A percentile compares a stretch with the other conserved stretches of the same genome.
Conservation (phyloP, 2,888 invertebrate genomes). For the Drosophila formosana region DNA sequence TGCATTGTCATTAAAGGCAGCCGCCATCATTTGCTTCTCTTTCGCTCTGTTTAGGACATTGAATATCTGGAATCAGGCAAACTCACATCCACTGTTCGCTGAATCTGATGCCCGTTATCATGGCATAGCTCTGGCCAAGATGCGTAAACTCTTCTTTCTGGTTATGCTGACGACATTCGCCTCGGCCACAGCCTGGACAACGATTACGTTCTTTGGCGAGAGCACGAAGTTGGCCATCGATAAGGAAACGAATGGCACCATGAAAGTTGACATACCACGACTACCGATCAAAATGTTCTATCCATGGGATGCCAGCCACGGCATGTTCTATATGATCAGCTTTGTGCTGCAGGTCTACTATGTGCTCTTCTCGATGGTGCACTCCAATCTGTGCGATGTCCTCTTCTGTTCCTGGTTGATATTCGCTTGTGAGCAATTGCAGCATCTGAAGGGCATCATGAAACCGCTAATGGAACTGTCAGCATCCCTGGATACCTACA, state of each 20-base stretch:
- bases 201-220: conserved; percentile 92
- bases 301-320: conserved; percentile 91
- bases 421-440: conserved; percentile 94
- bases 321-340: conserved; percentile 89
- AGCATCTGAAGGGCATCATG: conserved; percentile 94
- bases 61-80: conserved; percentile 93
- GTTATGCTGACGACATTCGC: conserved; percentile 88
- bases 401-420: conserved; percentile 94
- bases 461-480: conserved; percentile 94
- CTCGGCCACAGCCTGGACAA: conserved; percentile 90
- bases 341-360: conserved; percentile 90
- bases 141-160: conserved; percentile 90
- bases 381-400: conserved; percentile 89
- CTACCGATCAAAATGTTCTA: conserved; percentile 92
- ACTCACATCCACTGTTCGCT: conserved; percentile 93
- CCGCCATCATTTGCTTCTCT: neutral
- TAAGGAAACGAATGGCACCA: conserved; percentile 90
- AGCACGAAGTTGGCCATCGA: conserved; percentile 89
- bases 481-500: conserved; percentile 91
- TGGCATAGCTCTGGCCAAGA: conserved; percentile 90
- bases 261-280: conserved; percentile 89
- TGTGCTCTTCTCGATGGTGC: conserved; percentile 88
- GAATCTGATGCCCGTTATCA: conserved; percentile 93
- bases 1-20: neutral
- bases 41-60: conserved; percentile 87